phyloP scores from a whole-genome alignment of 2,113 vertebrate species.

The Rhinolophus sinicus region DNA sequence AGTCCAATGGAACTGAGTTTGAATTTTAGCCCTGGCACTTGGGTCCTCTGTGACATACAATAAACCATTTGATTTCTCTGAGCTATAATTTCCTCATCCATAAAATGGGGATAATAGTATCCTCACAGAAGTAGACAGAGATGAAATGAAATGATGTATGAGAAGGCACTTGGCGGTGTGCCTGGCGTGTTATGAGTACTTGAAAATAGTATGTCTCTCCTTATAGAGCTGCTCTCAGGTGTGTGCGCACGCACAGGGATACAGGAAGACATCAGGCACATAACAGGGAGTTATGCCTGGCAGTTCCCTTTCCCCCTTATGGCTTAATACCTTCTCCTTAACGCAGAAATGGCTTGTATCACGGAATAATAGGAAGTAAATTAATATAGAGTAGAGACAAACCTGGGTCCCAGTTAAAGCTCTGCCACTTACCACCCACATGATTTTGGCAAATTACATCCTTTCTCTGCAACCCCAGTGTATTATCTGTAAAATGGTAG shows the following conservation, averaged over 20 bases:
- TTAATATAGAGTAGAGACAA: neutral
- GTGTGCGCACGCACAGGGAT: neutral
- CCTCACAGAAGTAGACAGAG: neutral
- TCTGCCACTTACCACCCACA: neutral
- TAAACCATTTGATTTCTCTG: neutral
- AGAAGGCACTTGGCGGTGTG: neutral
- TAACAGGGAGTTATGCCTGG: neutral
- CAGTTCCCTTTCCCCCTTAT: neutral
- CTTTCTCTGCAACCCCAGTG: neutral
- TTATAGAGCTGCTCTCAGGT: neutral
- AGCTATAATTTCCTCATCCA: neutral
- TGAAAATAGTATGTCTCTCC: neutral
- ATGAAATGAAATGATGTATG: neutral
- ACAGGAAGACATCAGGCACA: neutral
- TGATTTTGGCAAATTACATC: neutral
- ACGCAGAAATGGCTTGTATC: neutral
- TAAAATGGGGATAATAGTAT: conserved; percentile 16
- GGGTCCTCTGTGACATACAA: neutral
- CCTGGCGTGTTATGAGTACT: neutral
- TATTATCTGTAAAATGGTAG: conserved; percentile 41
- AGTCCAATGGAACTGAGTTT: conserved; percentile 4
- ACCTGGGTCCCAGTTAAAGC: neutral
- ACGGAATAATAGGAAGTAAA: neutral
- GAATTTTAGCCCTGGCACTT: neutral
- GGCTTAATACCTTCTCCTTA: neutral